phyloP scores from a whole-genome alignment of 2,888 invertebrate genomes.

The Nemotelus pantherinus region DNA sequence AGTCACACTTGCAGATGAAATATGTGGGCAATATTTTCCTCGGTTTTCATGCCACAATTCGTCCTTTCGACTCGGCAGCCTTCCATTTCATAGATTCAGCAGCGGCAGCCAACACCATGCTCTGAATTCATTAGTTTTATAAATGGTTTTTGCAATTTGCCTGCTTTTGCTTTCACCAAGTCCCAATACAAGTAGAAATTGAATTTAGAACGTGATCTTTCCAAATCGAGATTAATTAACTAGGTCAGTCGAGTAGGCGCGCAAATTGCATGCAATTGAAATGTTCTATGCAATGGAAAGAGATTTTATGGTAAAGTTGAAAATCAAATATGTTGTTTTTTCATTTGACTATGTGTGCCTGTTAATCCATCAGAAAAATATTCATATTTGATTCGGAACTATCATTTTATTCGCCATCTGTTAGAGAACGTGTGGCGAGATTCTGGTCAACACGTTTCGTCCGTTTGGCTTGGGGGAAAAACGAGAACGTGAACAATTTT shows the following conservation, averaged over 20 bases:
- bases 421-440: too few species aligned
- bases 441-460: too few species aligned
- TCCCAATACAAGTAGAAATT: background rate
- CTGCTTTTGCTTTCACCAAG: background rate
- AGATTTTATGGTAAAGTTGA: too few species aligned
- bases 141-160: conserved; percentile 29
- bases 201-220: conserved; percentile 27
- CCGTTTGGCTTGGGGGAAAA: too few species aligned
- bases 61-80: background rate
- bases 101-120: background rate
- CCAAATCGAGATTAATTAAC: conserved; percentile 13
- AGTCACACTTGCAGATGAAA: conserved; percentile 31
- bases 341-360: too few species aligned
- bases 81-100: background rate
- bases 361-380: too few species aligned
- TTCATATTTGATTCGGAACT: too few species aligned
- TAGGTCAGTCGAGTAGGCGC: conserved; percentile 12
- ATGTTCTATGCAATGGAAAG: background rate
- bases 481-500: too few species aligned
- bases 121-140: conserved; percentile 33
- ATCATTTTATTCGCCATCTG: too few species aligned
- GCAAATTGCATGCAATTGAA: background rate
- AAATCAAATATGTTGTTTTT: too few species aligned
- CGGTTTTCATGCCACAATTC: background rate
- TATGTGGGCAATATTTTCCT: conserved; percentile 30